phyloP scores from a whole-genome alignment of 2,888 invertebrate species.

The Nomada fabriciana region DNA sequence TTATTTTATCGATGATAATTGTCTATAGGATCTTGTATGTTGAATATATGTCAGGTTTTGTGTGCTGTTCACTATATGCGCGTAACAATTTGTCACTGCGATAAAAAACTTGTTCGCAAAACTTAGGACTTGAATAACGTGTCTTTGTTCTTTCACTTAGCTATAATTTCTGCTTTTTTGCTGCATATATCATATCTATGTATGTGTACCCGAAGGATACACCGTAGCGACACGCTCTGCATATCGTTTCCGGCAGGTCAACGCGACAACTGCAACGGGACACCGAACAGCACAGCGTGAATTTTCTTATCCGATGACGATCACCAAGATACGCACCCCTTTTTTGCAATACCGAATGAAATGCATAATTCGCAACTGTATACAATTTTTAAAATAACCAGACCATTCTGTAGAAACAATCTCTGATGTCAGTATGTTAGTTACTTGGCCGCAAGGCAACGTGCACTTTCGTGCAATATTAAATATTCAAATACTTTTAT shows the following conservation, averaged over 20 bases:
- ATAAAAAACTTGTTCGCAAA: too few species aligned
- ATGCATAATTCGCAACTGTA: neutral
- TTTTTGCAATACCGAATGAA: constrained; percentile 42
- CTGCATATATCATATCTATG: neutral
- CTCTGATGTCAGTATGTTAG: too few species aligned
- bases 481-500: neutral
- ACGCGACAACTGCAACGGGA: constrained; percentile 74
- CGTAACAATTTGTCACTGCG: too few species aligned
- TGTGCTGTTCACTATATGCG: too few species aligned
- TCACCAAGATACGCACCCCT: constrained; percentile 2
- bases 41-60: too few species aligned
- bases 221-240: constrained; percentile 75
- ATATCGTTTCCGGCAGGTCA: constrained; percentile 75
- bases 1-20: too few species aligned
- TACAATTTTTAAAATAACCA: neutral
- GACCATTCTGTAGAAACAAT: too few species aligned
- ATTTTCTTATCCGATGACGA: constrained; percentile 14
- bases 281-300: constrained; percentile 33
- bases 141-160: too few species aligned
- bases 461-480: constrained; percentile 2
- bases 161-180: neutral
- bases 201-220: constrained; percentile 42
- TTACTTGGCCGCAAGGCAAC: neutral
- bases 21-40: too few species aligned
- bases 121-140: too few species aligned